Evolutionary conservation across 2,888 invertebrate genomes (phyloP).

Genomic region (Lithophane ornitopus): DNA sequence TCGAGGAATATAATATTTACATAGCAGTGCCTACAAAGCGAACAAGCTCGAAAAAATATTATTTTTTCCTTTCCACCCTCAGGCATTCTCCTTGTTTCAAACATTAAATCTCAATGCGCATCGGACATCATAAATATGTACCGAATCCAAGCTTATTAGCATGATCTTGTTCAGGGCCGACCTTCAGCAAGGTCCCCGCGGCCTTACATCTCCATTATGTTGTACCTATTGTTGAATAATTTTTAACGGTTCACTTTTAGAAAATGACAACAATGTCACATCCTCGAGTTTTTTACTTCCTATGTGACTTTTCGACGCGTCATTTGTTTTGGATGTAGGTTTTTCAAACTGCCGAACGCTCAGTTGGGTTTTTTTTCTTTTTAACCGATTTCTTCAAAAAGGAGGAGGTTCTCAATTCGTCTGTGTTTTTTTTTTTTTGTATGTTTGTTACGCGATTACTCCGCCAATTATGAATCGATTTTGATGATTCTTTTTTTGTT

Average conservation of each 20-base stretch:
- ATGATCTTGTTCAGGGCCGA: conserved; percentile 44
- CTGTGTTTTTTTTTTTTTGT: too few relatives aligned
- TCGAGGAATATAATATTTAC: background rate
- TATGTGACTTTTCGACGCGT: background rate
- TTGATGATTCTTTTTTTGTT: too few relatives aligned
- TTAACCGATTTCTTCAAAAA: too few relatives aligned
- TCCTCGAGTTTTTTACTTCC: conserved; percentile 38
- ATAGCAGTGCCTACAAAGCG: background rate
- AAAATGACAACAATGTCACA: conserved; percentile 31
- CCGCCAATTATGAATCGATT: too few relatives aligned
- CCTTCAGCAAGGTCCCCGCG: conserved; percentile 25
- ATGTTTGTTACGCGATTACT: too few relatives aligned
- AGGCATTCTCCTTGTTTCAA: background rate
- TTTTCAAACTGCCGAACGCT: background rate
- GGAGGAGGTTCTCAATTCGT: too few relatives aligned
- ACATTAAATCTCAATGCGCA: background rate
- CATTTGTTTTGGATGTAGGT: background rate
- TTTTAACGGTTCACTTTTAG: conserved; percentile 30
- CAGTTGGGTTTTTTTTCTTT: background rate
- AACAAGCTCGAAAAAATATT: background rate
- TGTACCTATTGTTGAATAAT: conserved; percentile 40
- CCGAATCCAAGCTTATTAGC: conserved; percentile 1
- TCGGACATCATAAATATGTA: background rate
- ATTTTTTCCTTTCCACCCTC: background rate
- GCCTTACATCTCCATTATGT: conserved; percentile 33